A percentile compares a stretch with the other conserved stretches of the same genome.
Conservation (phyloP, 2,797 vertebrate species). For the Artibeus lituratus region DNA sequence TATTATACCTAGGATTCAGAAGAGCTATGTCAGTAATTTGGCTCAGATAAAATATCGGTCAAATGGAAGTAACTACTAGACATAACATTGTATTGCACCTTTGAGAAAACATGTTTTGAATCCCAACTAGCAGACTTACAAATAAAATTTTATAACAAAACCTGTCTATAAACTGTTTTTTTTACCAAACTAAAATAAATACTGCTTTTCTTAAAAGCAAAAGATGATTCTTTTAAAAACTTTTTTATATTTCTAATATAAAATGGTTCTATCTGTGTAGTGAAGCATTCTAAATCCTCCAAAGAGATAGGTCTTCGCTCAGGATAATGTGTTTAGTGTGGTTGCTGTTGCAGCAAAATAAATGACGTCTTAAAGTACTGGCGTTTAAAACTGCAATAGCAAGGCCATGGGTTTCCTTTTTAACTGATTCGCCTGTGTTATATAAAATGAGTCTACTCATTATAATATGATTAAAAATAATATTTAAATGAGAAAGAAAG, state of each 20-base stretch:
- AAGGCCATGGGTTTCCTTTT: not conserved
- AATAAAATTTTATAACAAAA: slow-evolving; percentile 26
- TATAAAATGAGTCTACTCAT: not conserved
- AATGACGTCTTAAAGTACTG: not conserved
- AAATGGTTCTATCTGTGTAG: not conserved
- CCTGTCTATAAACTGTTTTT: not conserved
- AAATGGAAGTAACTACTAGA: not conserved
- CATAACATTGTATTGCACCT: not conserved
- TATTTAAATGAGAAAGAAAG: not conserved
- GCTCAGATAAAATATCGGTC: not conserved
- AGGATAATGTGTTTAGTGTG: not conserved
- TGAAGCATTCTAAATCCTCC: not conserved
- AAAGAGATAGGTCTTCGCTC: not conserved
- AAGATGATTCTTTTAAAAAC: slow-evolving; percentile 9
- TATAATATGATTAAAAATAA: not conserved
- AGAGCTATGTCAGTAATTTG: not conserved
- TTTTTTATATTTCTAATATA: not conserved
- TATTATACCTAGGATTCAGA: not conserved
- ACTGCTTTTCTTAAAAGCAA: not conserved
- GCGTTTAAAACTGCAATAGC: not conserved
- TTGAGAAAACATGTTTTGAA: slow-evolving; percentile 19
- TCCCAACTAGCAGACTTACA: not conserved
- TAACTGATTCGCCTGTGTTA: not conserved
- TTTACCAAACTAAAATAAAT: slow-evolving; percentile 25
- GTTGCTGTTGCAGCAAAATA: not conserved